These are phyloP conservation scores for Rhabdophis nuchalis DNA, from an alignment of 2,797 vertebrate species.

Conservation along the genomic window DNA sequence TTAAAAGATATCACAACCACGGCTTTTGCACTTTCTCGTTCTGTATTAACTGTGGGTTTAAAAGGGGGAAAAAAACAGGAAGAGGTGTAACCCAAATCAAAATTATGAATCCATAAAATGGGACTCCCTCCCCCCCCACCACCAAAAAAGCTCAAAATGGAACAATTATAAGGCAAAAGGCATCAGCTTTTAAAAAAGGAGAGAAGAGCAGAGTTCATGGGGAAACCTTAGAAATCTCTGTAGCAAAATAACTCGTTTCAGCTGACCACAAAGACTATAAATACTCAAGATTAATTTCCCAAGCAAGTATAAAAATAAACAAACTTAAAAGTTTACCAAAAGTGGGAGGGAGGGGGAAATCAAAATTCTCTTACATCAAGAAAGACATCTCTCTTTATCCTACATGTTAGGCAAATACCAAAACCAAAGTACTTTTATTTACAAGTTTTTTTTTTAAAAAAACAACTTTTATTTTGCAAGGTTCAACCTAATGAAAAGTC, in stretches of 20 bases:
- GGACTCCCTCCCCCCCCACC: background rate
- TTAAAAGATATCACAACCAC: background rate
- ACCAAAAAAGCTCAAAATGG: background rate
- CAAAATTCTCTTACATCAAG: constrained; percentile 8
- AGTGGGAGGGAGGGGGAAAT: background rate
- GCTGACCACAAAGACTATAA: constrained; percentile 26
- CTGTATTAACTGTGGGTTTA: too few relatives aligned
- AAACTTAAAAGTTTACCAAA: constrained; percentile 9
- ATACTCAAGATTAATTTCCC: constrained; percentile 32
- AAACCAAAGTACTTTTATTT: background rate
- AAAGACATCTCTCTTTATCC: background rate
- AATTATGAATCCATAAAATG: background rate
- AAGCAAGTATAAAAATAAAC: constrained; percentile 25
- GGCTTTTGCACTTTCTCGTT: background rate
- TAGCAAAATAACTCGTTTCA: background rate
- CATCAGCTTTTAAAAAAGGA: background rate
- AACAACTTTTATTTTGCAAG: background rate
- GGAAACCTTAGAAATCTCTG: constrained; percentile 25
- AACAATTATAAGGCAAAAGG: constrained; percentile 4
- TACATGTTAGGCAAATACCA: background rate
- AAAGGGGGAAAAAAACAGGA: background rate
- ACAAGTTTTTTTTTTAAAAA: background rate
- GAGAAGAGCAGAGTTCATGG: background rate
- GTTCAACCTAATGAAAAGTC: background rate
- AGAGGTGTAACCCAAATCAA: background rate